A percentile compares a stretch with the other conserved stretches of the same genome.
Conservation (phyloP, 2,888 invertebrate genomes). For the Melanotus villosus region DNA sequence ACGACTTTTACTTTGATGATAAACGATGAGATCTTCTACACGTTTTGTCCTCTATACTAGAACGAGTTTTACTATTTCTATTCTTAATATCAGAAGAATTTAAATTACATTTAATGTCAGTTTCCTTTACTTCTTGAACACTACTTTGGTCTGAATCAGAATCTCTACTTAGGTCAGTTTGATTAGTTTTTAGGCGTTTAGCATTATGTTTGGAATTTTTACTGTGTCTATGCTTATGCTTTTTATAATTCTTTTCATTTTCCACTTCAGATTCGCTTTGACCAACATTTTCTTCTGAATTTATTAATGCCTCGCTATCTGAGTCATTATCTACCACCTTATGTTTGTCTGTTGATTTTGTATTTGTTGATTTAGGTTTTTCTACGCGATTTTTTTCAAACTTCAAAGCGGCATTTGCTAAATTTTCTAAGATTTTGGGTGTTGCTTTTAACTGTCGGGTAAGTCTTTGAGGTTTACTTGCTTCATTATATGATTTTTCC, state of each 20-base stretch:
- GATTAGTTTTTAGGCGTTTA: constrained; percentile 53
- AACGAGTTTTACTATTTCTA: constrained; percentile 39
- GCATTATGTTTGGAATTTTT: constrained; percentile 51
- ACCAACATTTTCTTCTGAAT: constrained; percentile 41
- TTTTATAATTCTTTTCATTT: constrained; percentile 43
- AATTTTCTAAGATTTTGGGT: constrained; percentile 77
- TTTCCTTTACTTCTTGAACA: constrained; percentile 45
- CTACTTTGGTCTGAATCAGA: constrained; percentile 54
- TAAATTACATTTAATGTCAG: constrained; percentile 27
- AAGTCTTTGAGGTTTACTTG: constrained; percentile 68
- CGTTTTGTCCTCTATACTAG: constrained; percentile 46
- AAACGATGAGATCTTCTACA: constrained; percentile 59
- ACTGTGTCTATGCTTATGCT: constrained; percentile 51
- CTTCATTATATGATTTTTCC: constrained; percentile 77
- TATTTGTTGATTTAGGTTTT: constrained; percentile 39
- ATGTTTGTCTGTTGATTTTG: constrained; percentile 42
- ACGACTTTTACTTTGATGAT: constrained; percentile 52
- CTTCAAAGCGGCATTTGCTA: constrained; percentile 67
- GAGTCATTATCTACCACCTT: constrained; percentile 48
- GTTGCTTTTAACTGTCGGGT: constrained; percentile 77
- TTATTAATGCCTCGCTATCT: constrained; percentile 29
- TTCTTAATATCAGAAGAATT: constrained; percentile 33
- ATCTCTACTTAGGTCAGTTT: constrained; percentile 52
- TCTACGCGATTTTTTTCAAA: constrained; percentile 53
- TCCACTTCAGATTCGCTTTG: constrained; percentile 39